Evolutionary conservation across 2,797 vertebrate species (phyloP).

Genomic region (Stomatorhinus walkeri): DNA sequence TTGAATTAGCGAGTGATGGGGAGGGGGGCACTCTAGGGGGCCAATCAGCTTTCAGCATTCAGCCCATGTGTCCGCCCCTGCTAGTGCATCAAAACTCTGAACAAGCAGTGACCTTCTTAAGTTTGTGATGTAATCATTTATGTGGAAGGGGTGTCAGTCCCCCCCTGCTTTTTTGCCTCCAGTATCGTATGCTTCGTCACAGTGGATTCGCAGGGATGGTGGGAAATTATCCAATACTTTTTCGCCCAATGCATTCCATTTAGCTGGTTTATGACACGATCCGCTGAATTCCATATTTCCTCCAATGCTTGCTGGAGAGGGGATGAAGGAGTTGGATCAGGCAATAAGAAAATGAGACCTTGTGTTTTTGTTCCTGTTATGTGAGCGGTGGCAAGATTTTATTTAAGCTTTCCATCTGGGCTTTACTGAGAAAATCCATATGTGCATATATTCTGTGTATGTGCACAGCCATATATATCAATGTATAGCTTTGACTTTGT

Average conservation of each 20-base stretch:
- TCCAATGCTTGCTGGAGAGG: not conserved
- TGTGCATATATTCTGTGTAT: not conserved
- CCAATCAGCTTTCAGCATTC: not conserved
- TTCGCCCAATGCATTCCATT: not conserved
- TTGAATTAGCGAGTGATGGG: not conserved
- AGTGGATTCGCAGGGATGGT: not conserved
- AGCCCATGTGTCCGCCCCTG: not conserved
- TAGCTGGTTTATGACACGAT: not conserved
- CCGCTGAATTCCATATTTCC: slow-evolving; percentile 1
- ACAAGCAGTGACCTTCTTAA: not conserved
- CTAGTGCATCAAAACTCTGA: not conserved
- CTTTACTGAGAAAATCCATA: slow-evolving; percentile 9
- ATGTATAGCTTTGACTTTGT: not conserved
- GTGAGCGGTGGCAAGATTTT: slow-evolving; percentile 13
- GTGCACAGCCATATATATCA: not conserved
- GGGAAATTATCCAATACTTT: not conserved
- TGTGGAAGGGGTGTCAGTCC: not conserved
- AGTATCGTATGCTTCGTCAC: not conserved
- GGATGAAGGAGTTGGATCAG: not conserved
- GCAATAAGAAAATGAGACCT: slow-evolving; percentile 14
- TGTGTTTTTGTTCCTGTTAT: slow-evolving; percentile 29
- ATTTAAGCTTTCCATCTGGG: slow-evolving; percentile 27
- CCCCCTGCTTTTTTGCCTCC: not conserved
- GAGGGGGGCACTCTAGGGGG: not conserved
- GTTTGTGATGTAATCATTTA: not conserved